A percentile compares a stretch with the other conserved stretches of the same genome.
phyloP scores from a whole-genome alignment of 2,797 vertebrate species.

The Chanos chanos region DNA sequence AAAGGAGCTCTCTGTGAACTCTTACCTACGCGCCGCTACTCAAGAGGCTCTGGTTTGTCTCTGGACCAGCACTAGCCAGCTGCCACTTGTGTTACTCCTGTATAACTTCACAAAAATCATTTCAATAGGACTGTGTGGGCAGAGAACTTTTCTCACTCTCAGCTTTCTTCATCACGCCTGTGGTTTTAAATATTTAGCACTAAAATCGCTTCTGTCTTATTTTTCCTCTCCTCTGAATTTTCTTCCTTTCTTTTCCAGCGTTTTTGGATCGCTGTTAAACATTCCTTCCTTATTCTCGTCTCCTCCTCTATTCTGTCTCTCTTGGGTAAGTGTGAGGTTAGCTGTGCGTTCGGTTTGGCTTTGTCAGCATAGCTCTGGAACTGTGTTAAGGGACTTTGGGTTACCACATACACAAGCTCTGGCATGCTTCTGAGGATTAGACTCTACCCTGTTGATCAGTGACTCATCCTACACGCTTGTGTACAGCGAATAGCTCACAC shows the following conservation, averaged over 20 bases:
- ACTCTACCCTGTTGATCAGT: not conserved
- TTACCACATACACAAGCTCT: constrained; percentile 2
- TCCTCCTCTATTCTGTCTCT: too few species aligned
- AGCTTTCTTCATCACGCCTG: not conserved
- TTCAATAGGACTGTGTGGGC: not conserved
- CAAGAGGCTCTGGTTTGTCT: constrained; percentile 17
- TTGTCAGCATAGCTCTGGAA: too few species aligned
- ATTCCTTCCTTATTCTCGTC: too few species aligned
- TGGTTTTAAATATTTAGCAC: not conserved
- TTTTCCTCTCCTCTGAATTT: not conserved
- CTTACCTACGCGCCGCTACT: not conserved
- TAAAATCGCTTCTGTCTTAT: constrained; percentile 7
- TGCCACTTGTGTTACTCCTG: too few species aligned
- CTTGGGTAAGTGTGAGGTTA: not conserved
- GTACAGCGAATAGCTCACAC: not conserved
- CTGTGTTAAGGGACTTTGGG: constrained; percentile 1
- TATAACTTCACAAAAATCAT: constrained; percentile 11
- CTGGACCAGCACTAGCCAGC: not conserved
- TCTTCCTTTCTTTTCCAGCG: not conserved
- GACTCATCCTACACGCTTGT: not conserved
- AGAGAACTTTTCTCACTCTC: not conserved
- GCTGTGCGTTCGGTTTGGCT: not conserved
- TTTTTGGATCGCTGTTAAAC: not conserved
- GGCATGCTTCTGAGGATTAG: not conserved
- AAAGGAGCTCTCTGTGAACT: not conserved